These are phyloP conservation scores for Babylonia areolata DNA, from an alignment of 1,140 invertebrate genomes.

Conservation along the genomic window DNA sequence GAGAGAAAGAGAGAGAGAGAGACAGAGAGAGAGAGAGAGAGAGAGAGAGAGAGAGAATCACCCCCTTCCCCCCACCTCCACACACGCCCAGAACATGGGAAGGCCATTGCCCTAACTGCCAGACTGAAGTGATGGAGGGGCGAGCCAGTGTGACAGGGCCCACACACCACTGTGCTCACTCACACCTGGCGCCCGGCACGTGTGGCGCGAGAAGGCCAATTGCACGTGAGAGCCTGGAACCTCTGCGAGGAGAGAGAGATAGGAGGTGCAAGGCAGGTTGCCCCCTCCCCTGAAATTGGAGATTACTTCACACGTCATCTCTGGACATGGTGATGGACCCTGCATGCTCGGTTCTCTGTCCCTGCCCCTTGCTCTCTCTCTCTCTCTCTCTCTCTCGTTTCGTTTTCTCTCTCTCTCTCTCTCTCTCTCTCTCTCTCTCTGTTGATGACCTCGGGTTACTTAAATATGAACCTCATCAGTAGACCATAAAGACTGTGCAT, in stretches of 20 bases:
- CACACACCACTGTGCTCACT: background rate
- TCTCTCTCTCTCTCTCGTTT: no score
- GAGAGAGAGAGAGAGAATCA: background rate
- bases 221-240: background rate
- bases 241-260: no score
- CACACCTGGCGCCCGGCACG: background rate
- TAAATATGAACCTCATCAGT: no score
- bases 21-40: background rate
- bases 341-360: no score
- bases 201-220: background rate
- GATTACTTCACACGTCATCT: constrained; percentile 20
- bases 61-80: background rate
- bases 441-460: no score
- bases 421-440: no score
- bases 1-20: constrained; percentile 5
- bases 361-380: background rate
- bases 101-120: no score
- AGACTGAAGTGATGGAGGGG: no score
- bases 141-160: background rate
- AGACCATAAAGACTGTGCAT: no score
- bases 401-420: no score
- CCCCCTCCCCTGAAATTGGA: background rate
- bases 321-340: no score
- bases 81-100: background rate
- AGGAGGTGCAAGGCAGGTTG: background rate